phyloP scores from a whole-genome alignment of 2,888 invertebrate species.

The Habroteleia sp. region DNA sequence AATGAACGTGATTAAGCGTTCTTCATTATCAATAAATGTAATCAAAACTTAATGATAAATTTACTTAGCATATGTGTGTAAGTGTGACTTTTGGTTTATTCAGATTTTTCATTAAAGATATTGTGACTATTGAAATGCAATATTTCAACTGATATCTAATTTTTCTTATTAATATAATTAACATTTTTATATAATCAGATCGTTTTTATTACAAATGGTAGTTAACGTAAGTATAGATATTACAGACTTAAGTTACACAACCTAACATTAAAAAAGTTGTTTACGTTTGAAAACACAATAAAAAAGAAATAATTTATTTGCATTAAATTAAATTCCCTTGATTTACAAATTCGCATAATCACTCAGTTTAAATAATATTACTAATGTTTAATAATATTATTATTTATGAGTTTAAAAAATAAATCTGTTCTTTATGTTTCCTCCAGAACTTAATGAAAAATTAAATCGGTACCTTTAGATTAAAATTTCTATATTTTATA shows the following conservation, averaged over 20 bases:
- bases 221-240: constrained; percentile 48
- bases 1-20: constrained; percentile 54
- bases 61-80: constrained; percentile 14
- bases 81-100: constrained; percentile 51
- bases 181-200: constrained; percentile 59
- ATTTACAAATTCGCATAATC: constrained; percentile 19
- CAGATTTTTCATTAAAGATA: constrained; percentile 41
- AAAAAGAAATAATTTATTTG: constrained; percentile 53
- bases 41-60: constrained; percentile 62
- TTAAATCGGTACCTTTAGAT: too few relatives aligned
- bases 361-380: constrained; percentile 19
- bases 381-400: constrained; percentile 14
- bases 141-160: constrained; percentile 39
- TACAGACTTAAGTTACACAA: constrained; percentile 40
- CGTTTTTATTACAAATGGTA: constrained; percentile 50
- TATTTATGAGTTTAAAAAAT: constrained; percentile 19
- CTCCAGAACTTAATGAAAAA: too few relatives aligned
- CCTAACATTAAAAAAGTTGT: constrained; percentile 49
- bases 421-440: too few relatives aligned
- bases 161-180: constrained; percentile 61
- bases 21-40: constrained; percentile 55
- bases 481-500: too few relatives aligned
- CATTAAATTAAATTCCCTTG: constrained; percentile 47
- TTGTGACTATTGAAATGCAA: constrained; percentile 51
- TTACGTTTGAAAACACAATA: constrained; percentile 40